Conservation (phyloP, 2,888 invertebrate species). For the Drosophila kuntzei region DNA sequence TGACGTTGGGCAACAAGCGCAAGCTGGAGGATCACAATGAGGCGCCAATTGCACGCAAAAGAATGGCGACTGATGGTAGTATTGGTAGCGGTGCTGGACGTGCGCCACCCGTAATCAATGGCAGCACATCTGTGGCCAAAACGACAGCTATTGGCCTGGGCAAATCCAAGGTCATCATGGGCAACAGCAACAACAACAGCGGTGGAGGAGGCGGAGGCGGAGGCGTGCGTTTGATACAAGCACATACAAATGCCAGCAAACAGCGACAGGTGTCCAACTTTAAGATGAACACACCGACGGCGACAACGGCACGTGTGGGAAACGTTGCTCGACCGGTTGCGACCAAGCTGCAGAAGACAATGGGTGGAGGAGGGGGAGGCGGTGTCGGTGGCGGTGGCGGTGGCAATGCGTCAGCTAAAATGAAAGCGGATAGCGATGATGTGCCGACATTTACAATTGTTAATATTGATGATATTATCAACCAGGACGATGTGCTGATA, state of each 20-base stretch:
- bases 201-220: background rate
- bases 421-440: conserved; percentile 65
- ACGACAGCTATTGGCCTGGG: conserved; percentile 9
- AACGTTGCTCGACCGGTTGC: conserved; percentile 7
- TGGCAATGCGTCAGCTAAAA: background rate
- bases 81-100: conserved; percentile 12
- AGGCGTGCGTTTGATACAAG: conserved; percentile 39
- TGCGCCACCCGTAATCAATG: conserved; percentile 51
- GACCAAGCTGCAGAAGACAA: conserved; percentile 33
- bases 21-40: conserved; percentile 61
- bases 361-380: background rate
- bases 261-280: conserved; percentile 11
- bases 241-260: conserved; percentile 33
- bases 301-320: background rate
- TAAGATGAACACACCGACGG: conserved; percentile 7
- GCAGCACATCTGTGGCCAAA: conserved; percentile 38
- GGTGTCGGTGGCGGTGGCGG: background rate
- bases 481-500: conserved; percentile 84
- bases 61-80: conserved; percentile 37
- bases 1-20: conserved; percentile 50
- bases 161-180: conserved; percentile 30
- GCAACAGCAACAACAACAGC: conserved; percentile 6
- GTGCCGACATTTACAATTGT: conserved; percentile 86
- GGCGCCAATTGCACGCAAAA: conserved; percentile 61
- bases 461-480: conserved; percentile 85